These are phyloP conservation scores for Oscheius myriophilus DNA, from an alignment of 2,888 invertebrate species.

Conservation along the genomic window DNA sequence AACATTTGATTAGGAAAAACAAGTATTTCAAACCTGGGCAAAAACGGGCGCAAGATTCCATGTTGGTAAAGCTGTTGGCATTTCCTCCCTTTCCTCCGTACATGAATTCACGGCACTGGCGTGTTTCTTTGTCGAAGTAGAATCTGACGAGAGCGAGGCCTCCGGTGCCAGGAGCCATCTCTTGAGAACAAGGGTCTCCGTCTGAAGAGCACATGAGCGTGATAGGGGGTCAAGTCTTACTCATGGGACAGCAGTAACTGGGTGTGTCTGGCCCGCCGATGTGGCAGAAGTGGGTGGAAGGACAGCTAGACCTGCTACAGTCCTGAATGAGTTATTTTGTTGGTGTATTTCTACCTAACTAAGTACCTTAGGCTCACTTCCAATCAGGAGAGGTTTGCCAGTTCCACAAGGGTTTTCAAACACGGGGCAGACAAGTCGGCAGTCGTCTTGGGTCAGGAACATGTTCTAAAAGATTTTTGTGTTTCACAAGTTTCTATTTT, in stretches of 20 bases:
- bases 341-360: neutral
- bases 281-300: conserved; percentile 69
- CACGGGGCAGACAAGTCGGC: conserved; percentile 61
- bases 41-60: conserved; percentile 64
- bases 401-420: conserved; percentile 65
- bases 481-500: conserved; percentile 6
- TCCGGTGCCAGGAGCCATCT: conserved; percentile 57
- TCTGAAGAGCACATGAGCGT: conserved; percentile 43
- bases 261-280: conserved; percentile 59
- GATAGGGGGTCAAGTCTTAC: conserved; percentile 36
- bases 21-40: conserved; percentile 58
- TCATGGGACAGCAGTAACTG: conserved; percentile 68
- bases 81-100: conserved; percentile 67
- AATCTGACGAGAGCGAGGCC: conserved; percentile 55
- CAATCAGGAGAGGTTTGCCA: conserved; percentile 56
- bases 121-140: conserved; percentile 62
- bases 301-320: conserved; percentile 57
- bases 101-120: conserved; percentile 55
- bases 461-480: conserved; percentile 55
- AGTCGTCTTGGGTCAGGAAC: conserved; percentile 68
- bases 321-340: neutral
- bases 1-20: neutral
- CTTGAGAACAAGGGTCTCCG: conserved; percentile 65
- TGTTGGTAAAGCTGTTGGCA: conserved; percentile 67
- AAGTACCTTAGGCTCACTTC: conserved; percentile 49